Base-by-base conservation (phyloP, 2,888 invertebrate genomes). In the Chrysomela aeneicollis region DNA sequence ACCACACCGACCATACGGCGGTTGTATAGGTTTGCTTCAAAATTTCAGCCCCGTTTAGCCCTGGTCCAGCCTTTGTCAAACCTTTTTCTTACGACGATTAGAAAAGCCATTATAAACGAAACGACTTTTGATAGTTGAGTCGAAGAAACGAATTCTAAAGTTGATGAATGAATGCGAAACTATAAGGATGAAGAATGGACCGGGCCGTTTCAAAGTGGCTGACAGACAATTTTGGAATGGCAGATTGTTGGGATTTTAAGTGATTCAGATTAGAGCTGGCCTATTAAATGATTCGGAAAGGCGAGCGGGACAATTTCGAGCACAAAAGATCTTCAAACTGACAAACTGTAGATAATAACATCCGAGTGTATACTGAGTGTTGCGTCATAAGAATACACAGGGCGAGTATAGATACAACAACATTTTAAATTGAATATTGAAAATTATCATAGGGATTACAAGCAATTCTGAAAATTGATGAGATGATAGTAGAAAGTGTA, bases 1-100 rank as follows among this genome's bases (percentile, higher is more conserved):
- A 78, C 77, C 78, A 75, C 78, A 78, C 78, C 78, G 72, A 77
- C 76, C 74, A 68, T 67, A 63, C 63, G 67, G 63, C 59, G 67
- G 71, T 66, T 70, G 71, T 68, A 73, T 70, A 64, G 70, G 65
- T 68, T 66, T 73, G 73, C 71, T 71, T 73, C 68, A 69, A 71
- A 73, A 69, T 66, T 62, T 71, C 73, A 66, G 73, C 76, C 76
- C 74, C 70, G 73, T 74, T 71, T 72, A 71, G 76, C 77, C 78
- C 72, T 62, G 68, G 72, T 70, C 64, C 73, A 66, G 72, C 73
- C 75, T 71, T 73, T 73, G 74, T 73, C 73, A 74, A 74, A 70
- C 73, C 74, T 73, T 70, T 72, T 71, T 71, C 61, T 65, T 64
- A 59, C 59, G 65, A 49, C 57, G 57, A 63, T 59, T 60, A 55